Conservation (phyloP, 1,140 invertebrate species). For the Halictus rubicundus region DNA sequence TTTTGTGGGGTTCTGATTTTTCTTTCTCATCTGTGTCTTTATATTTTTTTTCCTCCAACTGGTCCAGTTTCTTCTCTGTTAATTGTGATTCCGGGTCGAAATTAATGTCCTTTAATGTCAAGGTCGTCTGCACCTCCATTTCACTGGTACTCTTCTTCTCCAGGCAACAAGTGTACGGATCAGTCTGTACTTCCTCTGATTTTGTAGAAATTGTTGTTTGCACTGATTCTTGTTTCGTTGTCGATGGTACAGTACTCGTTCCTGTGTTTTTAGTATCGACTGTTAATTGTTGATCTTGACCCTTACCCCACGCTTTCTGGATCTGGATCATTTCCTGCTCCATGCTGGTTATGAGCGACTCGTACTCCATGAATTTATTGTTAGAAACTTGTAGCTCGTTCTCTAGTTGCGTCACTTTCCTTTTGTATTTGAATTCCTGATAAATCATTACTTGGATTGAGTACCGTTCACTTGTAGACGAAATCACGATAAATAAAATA, state of each 20-base stretch:
- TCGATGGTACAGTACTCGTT: background rate
- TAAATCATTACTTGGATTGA: conserved; percentile 1
- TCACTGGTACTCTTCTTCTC: conserved; percentile 34
- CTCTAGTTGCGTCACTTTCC: conserved; percentile 67
- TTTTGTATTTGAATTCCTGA: conserved; percentile 71
- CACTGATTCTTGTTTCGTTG: conserved; percentile 32
- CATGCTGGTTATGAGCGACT: conserved; percentile 64
- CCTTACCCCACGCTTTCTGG: conserved; percentile 67
- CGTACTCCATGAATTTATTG: conserved; percentile 62
- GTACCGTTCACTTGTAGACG: no score
- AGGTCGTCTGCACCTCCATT: conserved; percentile 5
- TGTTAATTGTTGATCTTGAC: conserved; percentile 20
- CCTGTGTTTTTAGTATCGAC: conserved; percentile 10
- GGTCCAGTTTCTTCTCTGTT: background rate
- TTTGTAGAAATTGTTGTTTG: conserved; percentile 44
- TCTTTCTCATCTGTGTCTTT: background rate
- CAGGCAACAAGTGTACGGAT: conserved; percentile 55
- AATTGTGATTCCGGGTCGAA: background rate
- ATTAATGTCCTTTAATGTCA: no score
- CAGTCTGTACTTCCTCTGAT: conserved; percentile 59
- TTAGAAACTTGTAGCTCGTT: conserved; percentile 64
- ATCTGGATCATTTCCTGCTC: conserved; percentile 68
- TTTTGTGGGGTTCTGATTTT: background rate
- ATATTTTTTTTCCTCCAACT: background rate
- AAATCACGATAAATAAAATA: no score